A percentile compares a stretch with the other conserved stretches of the same genome.
Evolutionary conservation across 1,140 invertebrate genomes (phyloP).

Genomic region (Drosophila truncata): DNA sequence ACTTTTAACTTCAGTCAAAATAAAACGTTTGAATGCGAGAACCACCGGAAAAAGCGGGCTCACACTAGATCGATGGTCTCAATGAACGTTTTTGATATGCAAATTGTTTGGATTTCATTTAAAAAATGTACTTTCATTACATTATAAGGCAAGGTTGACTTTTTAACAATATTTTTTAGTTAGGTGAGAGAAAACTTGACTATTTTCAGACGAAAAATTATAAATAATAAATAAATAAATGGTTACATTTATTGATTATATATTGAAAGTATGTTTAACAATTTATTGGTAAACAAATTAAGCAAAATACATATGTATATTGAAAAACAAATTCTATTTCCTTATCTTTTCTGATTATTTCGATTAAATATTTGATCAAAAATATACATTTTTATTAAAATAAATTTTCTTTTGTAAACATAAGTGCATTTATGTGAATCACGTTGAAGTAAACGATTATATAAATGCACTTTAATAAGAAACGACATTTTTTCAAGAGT

Average conservation of each 20-base stretch:
- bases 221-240: slow-evolving; percentile 17
- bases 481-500: neutral
- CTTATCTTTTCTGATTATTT: neutral
- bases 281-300: neutral
- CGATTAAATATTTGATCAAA: neutral
- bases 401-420: too few species aligned
- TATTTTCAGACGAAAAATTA: neutral
- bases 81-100: slow-evolving; percentile 58
- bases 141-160: slow-evolving; percentile 45
- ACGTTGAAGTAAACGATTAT: neutral
- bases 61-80: slow-evolving; percentile 32
- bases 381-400: neutral
- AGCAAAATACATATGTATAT: neutral
- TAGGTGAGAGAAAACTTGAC: slow-evolving; percentile 50
- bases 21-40: slow-evolving; percentile 34
- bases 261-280: neutral
- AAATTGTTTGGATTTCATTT: slow-evolving; percentile 71
- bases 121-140: slow-evolving; percentile 79
- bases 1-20: slow-evolving; percentile 61
- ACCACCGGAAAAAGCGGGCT: slow-evolving; percentile 33
- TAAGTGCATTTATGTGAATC: neutral
- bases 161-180: slow-evolving; percentile 21
- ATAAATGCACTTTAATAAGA: neutral
- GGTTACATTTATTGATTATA: neutral
- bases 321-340: neutral